phyloP scores from a whole-genome alignment of 2,888 invertebrate species.

The Flexamia atlantica region DNA sequence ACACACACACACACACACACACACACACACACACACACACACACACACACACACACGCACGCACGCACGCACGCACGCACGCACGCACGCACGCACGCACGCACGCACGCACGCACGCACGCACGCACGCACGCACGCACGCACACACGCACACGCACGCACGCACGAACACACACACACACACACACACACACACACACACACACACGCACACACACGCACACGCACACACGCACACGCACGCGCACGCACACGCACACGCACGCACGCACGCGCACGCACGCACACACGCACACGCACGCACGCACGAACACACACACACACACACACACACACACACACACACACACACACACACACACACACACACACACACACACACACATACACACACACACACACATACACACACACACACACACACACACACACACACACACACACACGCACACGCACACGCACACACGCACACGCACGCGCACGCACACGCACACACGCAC shows the following conservation, averaged over 20 bases:
- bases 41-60: too few relatives aligned
- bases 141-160: too few relatives aligned
- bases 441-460: neutral
- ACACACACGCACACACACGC: too few relatives aligned
- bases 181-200: too few relatives aligned
- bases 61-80: too few relatives aligned
- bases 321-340: constrained; percentile 9
- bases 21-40: too few relatives aligned
- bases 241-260: neutral
- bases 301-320: neutral
- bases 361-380: constrained; percentile 9
- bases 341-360: constrained; percentile 9
- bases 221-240: too few relatives aligned
- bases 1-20: too few relatives aligned
- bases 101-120: too few relatives aligned
- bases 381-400: constrained; percentile 5
- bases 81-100: too few relatives aligned
- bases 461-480: neutral
- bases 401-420: constrained; percentile 5
- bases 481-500: neutral
- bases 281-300: neutral
- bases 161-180: too few relatives aligned
- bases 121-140: too few relatives aligned
- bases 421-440: constrained; percentile 9
- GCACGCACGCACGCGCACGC: neutral